A percentile compares a stretch with the other conserved stretches of the same genome.
These are phyloP conservation scores for Autographa pulchrina DNA, from an alignment of 2,888 invertebrate genomes.

Conservation along the genomic window DNA sequence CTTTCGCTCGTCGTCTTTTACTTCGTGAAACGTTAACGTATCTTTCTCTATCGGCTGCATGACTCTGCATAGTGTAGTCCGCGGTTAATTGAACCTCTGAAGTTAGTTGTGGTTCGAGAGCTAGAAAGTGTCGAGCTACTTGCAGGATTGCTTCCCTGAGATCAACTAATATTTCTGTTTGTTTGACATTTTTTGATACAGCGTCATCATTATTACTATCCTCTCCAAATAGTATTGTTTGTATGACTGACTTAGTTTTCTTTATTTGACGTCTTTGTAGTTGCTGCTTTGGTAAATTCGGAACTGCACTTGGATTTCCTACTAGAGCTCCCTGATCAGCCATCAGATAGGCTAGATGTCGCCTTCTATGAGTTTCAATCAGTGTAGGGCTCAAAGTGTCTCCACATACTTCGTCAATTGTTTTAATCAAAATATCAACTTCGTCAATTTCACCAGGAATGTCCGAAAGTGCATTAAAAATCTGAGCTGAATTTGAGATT, in stretches of 20 bases:
- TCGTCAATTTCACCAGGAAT: slow-evolving; percentile 98
- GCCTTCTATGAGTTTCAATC: slow-evolving; percentile 96
- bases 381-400: slow-evolving; percentile 95
- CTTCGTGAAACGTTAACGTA: slow-evolving; percentile 97
- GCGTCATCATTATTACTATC: slow-evolving; percentile 94
- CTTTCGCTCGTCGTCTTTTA: slow-evolving; percentile 97
- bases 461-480: slow-evolving; percentile 98
- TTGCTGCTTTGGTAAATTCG: slow-evolving; percentile 98
- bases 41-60: slow-evolving; percentile 97
- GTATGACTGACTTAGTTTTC: slow-evolving; percentile 96
- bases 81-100: slow-evolving; percentile 95
- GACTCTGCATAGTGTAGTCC: slow-evolving; percentile 98
- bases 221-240: slow-evolving; percentile 95
- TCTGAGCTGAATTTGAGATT: slow-evolving; percentile 98
- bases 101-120: slow-evolving; percentile 95
- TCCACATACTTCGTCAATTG: slow-evolving; percentile 92
- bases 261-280: slow-evolving; percentile 96
- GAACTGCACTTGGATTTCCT: slow-evolving; percentile 96
- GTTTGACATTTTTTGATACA: slow-evolving; percentile 98
- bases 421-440: slow-evolving; percentile 95
- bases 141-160: slow-evolving; percentile 98
- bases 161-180: slow-evolving; percentile 99
- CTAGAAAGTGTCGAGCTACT: slow-evolving; percentile 97
- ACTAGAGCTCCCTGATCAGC: slow-evolving; percentile 98
- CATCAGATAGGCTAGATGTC: slow-evolving; percentile 98